Evolutionary conservation across 2,113 vertebrate genomes (phyloP).

Genomic region (Marmota monax): DNA sequence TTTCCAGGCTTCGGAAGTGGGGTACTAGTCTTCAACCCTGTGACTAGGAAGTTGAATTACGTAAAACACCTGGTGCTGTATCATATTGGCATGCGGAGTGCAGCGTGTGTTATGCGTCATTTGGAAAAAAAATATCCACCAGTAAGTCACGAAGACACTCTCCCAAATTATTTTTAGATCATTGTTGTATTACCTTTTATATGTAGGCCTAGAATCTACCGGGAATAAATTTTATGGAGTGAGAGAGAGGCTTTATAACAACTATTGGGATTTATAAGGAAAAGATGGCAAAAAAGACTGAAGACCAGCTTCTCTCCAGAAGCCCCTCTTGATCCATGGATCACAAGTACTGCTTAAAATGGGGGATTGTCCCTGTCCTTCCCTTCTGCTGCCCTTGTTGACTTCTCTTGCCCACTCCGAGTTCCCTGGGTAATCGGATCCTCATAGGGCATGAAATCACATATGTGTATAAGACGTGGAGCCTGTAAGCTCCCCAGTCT

Average conservation of each 20-base stretch:
- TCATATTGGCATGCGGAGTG: background rate
- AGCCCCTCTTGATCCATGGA: background rate
- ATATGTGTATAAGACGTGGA: background rate
- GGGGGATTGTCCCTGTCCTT: no score
- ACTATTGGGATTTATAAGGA: background rate
- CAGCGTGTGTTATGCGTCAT: background rate
- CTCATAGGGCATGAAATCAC: background rate
- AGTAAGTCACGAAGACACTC: no score
- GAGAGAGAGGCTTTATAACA: constrained; percentile 15
- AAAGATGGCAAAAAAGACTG: background rate
- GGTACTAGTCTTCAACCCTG: background rate
- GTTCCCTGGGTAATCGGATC: background rate
- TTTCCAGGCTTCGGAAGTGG: background rate
- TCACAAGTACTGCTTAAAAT: background rate
- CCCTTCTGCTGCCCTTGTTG: background rate
- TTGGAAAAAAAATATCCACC: background rate
- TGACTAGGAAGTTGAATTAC: background rate
- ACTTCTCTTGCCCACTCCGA: background rate
- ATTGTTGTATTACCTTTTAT: background rate
- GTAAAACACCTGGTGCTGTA: background rate
- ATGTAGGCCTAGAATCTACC: background rate
- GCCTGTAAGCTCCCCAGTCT: background rate
- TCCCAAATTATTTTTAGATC: background rate
- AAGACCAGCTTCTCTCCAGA: background rate
- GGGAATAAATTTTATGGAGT: background rate